These are phyloP conservation scores for Eonycteris spelaea DNA, from an alignment of 2,113 vertebrate genomes.

Conservation along the genomic window DNA sequence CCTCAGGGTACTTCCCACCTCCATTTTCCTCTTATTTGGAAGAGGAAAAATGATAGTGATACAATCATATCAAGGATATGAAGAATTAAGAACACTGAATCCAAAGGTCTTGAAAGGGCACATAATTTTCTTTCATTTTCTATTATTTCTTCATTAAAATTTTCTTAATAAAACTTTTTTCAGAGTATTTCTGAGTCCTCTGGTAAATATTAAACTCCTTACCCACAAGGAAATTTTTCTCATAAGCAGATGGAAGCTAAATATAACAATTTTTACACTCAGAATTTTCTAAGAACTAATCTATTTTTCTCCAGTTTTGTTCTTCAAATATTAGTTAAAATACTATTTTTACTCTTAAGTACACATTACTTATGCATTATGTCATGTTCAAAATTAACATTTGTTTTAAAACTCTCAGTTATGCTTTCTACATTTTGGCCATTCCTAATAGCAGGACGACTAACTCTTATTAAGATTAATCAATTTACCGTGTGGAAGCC, in stretches of 20 bases:
- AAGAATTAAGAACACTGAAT: not conserved
- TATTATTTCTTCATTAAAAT: slow-evolving; percentile 40
- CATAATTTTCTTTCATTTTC: not conserved
- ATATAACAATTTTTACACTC: not conserved
- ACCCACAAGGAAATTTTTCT: not conserved
- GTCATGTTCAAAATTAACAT: slow-evolving; percentile 7
- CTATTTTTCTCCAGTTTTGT: not conserved
- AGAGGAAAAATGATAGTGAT: not conserved
- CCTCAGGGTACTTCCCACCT: not conserved
- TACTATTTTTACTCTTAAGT: not conserved
- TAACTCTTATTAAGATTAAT: not conserved
- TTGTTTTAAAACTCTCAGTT: not conserved
- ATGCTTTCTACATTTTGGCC: not conserved
- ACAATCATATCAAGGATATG: not conserved
- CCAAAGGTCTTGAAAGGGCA: not conserved
- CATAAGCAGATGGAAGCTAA: not conserved
- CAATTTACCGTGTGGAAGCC: not conserved
- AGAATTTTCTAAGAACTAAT: not conserved
- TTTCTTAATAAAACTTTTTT: slow-evolving; percentile 19
- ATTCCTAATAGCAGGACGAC: not conserved
- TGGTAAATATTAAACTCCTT: not conserved
- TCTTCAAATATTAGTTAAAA: not conserved
- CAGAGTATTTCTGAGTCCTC: not conserved
- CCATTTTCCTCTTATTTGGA: not conserved
- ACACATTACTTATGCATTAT: not conserved